Evolutionary conservation across 2,888 invertebrate genomes (phyloP).

Genomic region (Sabellastarte sp.): DNA sequence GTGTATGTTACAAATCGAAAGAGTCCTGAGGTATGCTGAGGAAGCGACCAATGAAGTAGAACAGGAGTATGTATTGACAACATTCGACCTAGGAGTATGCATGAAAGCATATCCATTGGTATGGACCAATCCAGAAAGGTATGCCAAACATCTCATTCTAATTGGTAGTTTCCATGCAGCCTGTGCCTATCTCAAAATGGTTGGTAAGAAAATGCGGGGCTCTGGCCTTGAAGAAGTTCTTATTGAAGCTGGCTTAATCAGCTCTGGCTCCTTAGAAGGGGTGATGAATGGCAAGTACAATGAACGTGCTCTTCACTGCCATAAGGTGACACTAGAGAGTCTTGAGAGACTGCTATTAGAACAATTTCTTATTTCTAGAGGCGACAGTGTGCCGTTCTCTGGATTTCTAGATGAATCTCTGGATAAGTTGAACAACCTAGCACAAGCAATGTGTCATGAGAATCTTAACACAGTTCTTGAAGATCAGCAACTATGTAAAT

Average conservation of each 20-base stretch:
- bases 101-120: slow-evolving; percentile 28
- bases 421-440: neutral
- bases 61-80: slow-evolving; percentile 26
- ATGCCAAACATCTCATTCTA: slow-evolving; percentile 18
- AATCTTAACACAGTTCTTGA: slow-evolving; percentile 4
- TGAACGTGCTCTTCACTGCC: slow-evolving; percentile 26
- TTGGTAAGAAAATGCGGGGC: slow-evolving; percentile 24
- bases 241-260: slow-evolving; percentile 16
- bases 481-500: neutral
- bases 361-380: slow-evolving; percentile 3
- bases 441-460: neutral
- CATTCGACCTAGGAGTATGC: slow-evolving; percentile 31
- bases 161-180: slow-evolving; percentile 18
- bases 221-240: slow-evolving; percentile 18
- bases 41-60: slow-evolving; percentile 9
- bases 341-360: slow-evolving; percentile 23
- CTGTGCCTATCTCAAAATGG: slow-evolving; percentile 15
- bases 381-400: neutral
- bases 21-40: slow-evolving; percentile 1
- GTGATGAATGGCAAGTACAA: slow-evolving; percentile 27
- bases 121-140: slow-evolving; percentile 17
- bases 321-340: slow-evolving; percentile 20
- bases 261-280: slow-evolving; percentile 22
- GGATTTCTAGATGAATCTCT: neutral
- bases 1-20: neutral